A percentile compares a stretch with the other conserved stretches of the same genome.
Evolutionary conservation across 2,113 vertebrate genomes (phyloP).

Genomic region (Tupaia tana): DNA sequence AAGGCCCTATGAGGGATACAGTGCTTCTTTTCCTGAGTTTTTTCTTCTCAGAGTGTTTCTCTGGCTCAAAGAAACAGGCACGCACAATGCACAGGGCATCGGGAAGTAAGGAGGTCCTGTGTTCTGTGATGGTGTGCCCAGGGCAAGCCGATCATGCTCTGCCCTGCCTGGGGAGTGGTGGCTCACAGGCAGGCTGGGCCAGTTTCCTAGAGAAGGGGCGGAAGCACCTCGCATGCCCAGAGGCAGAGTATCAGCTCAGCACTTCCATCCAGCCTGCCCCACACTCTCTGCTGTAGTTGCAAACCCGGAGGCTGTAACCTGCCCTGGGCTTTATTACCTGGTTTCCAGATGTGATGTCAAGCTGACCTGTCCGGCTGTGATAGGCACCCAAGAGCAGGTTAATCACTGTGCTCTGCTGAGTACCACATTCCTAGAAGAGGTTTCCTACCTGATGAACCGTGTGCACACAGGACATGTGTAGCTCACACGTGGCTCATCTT

Average conservation of each 20-base stretch:
- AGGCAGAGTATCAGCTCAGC: not conserved
- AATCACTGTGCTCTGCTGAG: conserved; percentile 3
- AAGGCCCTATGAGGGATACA: not conserved
- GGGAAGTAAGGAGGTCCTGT: not conserved
- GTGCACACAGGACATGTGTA: not conserved
- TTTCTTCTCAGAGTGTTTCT: not conserved
- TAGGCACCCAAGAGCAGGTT: not conserved
- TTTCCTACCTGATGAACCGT: not conserved
- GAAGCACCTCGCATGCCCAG: not conserved
- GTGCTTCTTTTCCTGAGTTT: not conserved
- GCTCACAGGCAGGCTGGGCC: not conserved
- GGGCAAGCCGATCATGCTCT: not conserved
- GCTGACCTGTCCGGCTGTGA: conserved; percentile 53
- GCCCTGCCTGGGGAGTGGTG: not conserved
- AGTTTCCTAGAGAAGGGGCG: not conserved
- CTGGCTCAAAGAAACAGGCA: not conserved
- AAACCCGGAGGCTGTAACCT: not conserved
- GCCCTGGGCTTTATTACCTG: not conserved
- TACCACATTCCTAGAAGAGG: conserved; percentile 31
- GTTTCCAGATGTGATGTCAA: conserved; percentile 57
- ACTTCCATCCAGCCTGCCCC: not conserved
- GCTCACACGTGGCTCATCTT: not conserved
- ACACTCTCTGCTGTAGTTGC: not conserved
- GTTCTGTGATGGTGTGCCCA: not conserved
- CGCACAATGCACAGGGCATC: not conserved